phyloP scores from a whole-genome alignment of 2,888 invertebrate genomes.

The Acrobasis consociella region DNA sequence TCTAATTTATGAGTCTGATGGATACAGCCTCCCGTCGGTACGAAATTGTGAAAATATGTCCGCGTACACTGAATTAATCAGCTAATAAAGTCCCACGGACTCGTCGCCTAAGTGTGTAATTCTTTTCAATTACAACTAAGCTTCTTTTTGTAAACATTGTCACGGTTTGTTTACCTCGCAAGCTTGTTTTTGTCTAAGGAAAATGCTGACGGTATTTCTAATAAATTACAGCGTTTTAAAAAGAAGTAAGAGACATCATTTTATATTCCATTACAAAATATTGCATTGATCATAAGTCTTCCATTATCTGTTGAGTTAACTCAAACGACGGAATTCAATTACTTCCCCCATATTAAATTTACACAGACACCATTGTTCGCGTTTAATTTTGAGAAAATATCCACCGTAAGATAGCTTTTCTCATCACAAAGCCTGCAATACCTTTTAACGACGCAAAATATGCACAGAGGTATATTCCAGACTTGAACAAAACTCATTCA shows the following conservation, averaged over 20 bases:
- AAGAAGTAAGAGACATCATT: neutral
- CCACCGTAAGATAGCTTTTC: neutral
- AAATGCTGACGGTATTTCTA: neutral
- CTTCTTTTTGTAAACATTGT: constrained; percentile 42
- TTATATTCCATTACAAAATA: neutral
- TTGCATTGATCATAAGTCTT: neutral
- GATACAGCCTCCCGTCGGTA: constrained; percentile 32
- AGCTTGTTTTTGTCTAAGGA: constrained; percentile 16
- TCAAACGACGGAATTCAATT: constrained; percentile 8
- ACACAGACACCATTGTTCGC: neutral
- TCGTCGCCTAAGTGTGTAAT: constrained; percentile 42
- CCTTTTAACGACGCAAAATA: constrained; percentile 31
- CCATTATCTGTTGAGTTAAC: constrained; percentile 3
- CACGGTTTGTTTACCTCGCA: constrained; percentile 43
- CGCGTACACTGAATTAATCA: constrained; percentile 35
- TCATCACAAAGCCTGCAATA: constrained; percentile 17
- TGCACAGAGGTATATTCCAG: constrained; percentile 23
- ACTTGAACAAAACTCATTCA: constrained; percentile 36
- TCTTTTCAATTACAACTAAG: constrained; percentile 52
- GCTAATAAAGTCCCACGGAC: constrained; percentile 35
- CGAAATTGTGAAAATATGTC: constrained; percentile 36
- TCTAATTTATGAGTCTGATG: constrained; percentile 55
- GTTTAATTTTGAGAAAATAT: constrained; percentile 12
- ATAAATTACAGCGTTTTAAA: neutral
- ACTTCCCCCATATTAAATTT: constrained; percentile 4